phyloP scores from a whole-genome alignment of 2,113 vertebrate genomes.

The Fulmarus glacialis region DNA sequence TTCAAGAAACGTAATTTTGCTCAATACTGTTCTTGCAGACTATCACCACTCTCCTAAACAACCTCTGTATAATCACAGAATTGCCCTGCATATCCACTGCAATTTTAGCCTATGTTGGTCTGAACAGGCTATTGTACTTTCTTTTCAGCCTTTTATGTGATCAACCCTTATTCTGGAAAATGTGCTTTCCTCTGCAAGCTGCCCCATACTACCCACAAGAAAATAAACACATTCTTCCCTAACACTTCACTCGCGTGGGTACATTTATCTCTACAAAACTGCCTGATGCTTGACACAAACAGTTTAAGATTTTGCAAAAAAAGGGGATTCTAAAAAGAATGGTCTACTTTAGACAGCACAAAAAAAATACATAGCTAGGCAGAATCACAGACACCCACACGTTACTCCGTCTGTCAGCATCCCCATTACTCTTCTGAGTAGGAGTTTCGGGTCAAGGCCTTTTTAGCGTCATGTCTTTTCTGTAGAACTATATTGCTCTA shows the following conservation, averaged over 20 bases:
- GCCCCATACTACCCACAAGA: neutral
- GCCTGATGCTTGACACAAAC: neutral
- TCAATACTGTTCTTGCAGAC: neutral
- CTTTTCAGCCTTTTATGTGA: neutral
- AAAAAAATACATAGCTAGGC: neutral
- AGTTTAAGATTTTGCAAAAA: neutral
- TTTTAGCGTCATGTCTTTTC: neutral
- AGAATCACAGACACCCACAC: neutral
- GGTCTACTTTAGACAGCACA: neutral
- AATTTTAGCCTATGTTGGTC: neutral
- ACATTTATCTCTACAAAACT: neutral
- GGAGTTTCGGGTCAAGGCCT: neutral
- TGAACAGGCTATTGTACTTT: neutral
- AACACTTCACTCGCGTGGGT: fast-evolving
- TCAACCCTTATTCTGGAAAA: neutral
- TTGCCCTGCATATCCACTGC: neutral
- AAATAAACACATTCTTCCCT: neutral
- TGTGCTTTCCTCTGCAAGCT: neutral
- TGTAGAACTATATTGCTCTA: neutral
- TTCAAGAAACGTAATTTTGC: neutral
- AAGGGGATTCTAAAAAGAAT: neutral
- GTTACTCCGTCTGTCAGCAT: neutral
- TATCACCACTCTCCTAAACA: neutral
- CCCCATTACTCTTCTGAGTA: neutral
- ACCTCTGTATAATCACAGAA: neutral